Evolutionary conservation across 2,888 invertebrate genomes (phyloP), one percentile per base, ranked within the genome.

Genomic region (Drosophila fungiperda): DNA sequence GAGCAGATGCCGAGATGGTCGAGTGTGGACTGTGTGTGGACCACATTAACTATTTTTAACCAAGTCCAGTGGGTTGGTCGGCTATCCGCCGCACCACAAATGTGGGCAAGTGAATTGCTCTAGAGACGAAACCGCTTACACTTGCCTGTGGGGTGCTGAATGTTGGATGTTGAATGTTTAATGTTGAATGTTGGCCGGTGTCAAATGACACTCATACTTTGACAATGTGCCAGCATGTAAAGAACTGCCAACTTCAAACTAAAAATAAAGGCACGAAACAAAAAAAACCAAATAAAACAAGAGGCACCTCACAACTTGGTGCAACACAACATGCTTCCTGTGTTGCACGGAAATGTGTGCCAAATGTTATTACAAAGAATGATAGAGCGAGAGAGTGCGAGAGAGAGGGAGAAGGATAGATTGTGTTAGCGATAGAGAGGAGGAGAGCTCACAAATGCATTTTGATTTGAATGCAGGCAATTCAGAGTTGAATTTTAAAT

Each of bases 261-360:
- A 76, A 68, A 78, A 75, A 78, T 75, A 75, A 66, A 58, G 53
- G 23, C 32, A 32, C 52, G 29, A 29, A 57, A 42, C 29, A 29
- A 29, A 3, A 3, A 57, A 12, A 12, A 29, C 6, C 3, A 26
- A 9, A 17, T 7, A 26, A 45, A 40, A 20, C 38, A 45, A 23
- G 45, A 45, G 15, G 8, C 45, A 45, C 15, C 20, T 42, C 48
- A 45, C 62, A 59, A 35, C 64, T 40, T 65, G 69, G 50, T 63
- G 61, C 64, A 63, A 60, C 68, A 67, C 42, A 55, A n/a, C 54
- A 26, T 76, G 73, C 83, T 83, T 83, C 86, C 83, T 83, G 83
- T 85, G 78, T 76, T 78, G 62, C 66, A 66, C 62, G 72, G 64
- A 80, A 86, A 83, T 83, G 73, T 86, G 81, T 83, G 86, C 83